Conservation (phyloP, 2,113 vertebrate genomes). For the Glareola pratincola region DNA sequence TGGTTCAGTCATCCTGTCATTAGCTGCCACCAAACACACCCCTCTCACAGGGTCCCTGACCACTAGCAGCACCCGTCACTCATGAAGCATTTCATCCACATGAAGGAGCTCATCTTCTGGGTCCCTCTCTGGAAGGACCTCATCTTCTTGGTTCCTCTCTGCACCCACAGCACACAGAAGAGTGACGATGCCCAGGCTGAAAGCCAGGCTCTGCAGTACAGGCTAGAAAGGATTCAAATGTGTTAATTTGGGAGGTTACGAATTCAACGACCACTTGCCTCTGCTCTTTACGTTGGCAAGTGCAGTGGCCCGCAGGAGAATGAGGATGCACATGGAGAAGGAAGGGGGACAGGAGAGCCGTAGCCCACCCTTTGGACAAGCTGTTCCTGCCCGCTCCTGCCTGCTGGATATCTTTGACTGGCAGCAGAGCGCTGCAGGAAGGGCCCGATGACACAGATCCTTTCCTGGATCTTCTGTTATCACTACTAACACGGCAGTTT, state of each 20-base stretch:
- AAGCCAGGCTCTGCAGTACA: neutral
- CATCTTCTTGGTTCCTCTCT: neutral
- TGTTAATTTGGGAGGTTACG: neutral
- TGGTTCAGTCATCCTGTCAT: neutral
- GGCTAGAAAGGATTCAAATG: neutral
- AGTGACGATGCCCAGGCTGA: neutral
- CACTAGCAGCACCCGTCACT: neutral
- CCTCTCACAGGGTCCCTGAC: neutral
- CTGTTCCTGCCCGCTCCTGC: neutral
- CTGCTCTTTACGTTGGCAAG: neutral
- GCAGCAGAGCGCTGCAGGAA: fast-evolving
- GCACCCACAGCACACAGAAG: neutral
- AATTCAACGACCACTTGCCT: neutral
- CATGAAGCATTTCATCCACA: fast-evolving
- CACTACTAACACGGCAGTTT: neutral
- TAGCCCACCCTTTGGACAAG: neutral
- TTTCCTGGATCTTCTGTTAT: neutral
- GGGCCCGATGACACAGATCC: neutral
- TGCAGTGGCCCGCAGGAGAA: neutral
- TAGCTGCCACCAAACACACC: neutral
- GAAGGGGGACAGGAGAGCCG: neutral
- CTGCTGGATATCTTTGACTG: neutral
- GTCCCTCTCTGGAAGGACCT: neutral
- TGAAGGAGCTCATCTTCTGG: neutral
- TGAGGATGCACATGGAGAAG: neutral